phyloP scores from a whole-genome alignment of 2,113 vertebrate genomes.

The Cyphomyrus discorhynchus region DNA sequence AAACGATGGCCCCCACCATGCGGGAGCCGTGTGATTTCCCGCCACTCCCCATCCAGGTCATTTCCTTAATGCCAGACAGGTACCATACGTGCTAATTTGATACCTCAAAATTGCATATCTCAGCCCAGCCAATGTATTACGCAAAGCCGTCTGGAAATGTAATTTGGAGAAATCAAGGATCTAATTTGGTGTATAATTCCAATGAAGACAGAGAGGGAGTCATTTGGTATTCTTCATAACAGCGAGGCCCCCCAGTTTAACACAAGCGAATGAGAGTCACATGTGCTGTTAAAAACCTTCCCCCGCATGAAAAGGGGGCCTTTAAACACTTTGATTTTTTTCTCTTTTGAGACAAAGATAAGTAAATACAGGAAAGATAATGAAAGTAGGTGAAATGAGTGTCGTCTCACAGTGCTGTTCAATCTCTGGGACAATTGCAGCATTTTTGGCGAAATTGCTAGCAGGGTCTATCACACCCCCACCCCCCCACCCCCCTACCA shows the following conservation, averaged over 20 bases:
- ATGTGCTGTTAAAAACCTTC: conserved; percentile 52
- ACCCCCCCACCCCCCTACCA: conserved; percentile 45
- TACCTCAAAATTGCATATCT: conserved; percentile 58
- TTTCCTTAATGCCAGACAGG: conserved; percentile 38
- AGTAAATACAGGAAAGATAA: conserved; percentile 69
- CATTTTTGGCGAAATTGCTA: conserved; percentile 70
- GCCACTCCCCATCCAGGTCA: conserved; percentile 45
- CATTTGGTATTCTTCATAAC: conserved; percentile 64
- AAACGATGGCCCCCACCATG: conserved; percentile 49
- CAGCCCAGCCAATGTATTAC: conserved; percentile 43
- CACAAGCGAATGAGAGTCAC: conserved; percentile 51
- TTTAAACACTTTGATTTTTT: conserved; percentile 57
- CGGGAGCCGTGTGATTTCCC: conserved; percentile 41
- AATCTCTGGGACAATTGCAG: conserved; percentile 71
- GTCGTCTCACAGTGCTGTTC: conserved; percentile 55
- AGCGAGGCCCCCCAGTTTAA: conserved; percentile 57
- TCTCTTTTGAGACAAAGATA: conserved; percentile 63
- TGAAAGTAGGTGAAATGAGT: conserved; percentile 66
- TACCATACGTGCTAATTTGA: conserved; percentile 51
- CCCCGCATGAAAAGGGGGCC: conserved; percentile 51
- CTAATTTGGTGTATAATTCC: conserved; percentile 62
- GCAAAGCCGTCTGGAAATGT: conserved; percentile 48
- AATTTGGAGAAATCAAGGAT: conserved; percentile 62
- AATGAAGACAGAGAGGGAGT: conserved; percentile 56
- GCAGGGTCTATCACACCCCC: conserved; percentile 39